A percentile compares a stretch with the other conserved stretches of the same genome.
These are phyloP conservation scores for Silurus glanis DNA, from an alignment of 2,113 vertebrate genomes.

Conservation along the genomic window DNA sequence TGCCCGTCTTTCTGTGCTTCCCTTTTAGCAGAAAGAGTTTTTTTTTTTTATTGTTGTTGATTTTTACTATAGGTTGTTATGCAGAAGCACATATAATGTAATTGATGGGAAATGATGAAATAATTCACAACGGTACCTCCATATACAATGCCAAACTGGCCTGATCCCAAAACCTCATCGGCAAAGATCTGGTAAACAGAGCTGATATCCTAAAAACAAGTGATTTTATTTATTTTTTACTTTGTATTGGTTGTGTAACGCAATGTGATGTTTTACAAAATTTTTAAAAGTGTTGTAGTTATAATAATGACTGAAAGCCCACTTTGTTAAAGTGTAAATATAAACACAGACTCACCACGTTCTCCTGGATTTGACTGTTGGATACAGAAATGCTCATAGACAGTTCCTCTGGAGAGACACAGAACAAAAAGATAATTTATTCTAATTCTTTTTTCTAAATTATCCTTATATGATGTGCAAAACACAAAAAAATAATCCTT, in stretches of 20 bases:
- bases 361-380: conserved; percentile 96
- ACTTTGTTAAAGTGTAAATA: conserved; percentile 59
- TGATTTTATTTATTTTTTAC: not conserved
- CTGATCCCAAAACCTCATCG: conserved; percentile 96
- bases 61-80: not conserved
- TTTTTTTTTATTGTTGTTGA: not conserved
- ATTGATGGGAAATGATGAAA: not conserved
- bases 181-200: conserved; percentile 98
- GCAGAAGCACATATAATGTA: not conserved
- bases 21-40: conserved; percentile 68
- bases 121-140: conserved; percentile 80
- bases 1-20: conserved; percentile 96
- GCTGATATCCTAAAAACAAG: conserved; percentile 85
- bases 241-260: not conserved
- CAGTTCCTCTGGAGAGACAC: conserved; percentile 82
- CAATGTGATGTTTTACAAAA: conserved; percentile 6
- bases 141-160: conserved; percentile 97
- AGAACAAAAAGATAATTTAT: conserved; percentile 11
- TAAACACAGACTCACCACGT: conserved; percentile 84
- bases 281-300: conserved; percentile 54
- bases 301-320: conserved; percentile 23
- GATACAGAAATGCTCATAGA: conserved; percentile 97
- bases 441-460: not conserved
- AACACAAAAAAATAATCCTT: not conserved
- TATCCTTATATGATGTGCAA: not conserved